Evolutionary conservation across 2,888 invertebrate genomes (phyloP).

Genomic region (Folsomia candida): DNA sequence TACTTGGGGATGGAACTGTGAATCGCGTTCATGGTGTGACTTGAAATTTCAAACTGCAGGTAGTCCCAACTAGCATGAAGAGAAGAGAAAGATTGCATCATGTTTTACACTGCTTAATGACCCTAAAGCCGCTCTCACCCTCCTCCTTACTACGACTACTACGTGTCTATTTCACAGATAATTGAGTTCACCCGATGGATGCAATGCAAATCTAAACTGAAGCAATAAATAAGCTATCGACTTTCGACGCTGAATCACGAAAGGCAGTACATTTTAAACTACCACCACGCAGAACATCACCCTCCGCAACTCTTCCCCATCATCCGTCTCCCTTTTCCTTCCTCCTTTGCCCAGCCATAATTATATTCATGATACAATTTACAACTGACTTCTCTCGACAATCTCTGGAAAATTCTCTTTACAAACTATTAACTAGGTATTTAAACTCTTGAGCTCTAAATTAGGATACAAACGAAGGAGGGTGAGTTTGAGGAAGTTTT

Average conservation of each 20-base stretch:
- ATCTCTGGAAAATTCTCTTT: not conserved
- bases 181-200: not conserved
- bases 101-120: not conserved
- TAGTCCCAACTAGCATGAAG: not conserved
- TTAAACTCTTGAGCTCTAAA: not conserved
- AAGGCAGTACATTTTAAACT: not conserved
- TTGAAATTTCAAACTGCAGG: not conserved
- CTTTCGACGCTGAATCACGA: not conserved
- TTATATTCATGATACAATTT: not conserved
- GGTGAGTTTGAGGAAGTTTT: not conserved
- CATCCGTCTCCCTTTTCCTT: not conserved
- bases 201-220: not conserved
- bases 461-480: not conserved
- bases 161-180: constrained; percentile 12
- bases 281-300: too few relatives aligned
- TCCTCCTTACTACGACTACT: not conserved
- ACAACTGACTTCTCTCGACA: not conserved
- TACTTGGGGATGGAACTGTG: not conserved
- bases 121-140: not conserved
- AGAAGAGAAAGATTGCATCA: too few relatives aligned
- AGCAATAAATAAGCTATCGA: constrained; percentile 14
- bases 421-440: not conserved
- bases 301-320: not conserved
- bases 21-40: not conserved
- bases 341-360: not conserved